Evolutionary conservation across 2,113 vertebrate genomes (phyloP), one percentile per base, ranked within the genome.

Genomic region (Thamnaconus septentrionalis): DNA sequence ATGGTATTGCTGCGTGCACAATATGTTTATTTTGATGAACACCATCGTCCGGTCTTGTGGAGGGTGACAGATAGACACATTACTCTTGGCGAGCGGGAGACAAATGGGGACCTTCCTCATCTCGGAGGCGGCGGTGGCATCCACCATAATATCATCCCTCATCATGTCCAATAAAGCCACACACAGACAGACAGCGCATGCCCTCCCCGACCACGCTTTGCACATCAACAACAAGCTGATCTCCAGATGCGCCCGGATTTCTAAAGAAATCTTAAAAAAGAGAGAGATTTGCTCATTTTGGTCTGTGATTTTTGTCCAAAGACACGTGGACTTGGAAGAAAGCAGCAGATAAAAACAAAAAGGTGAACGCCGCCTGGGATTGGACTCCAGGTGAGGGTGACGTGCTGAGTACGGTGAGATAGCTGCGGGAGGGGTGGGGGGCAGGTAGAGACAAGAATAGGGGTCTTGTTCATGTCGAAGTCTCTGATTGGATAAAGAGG

Each of bases 401-500:
- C 72, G 18, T 66, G 74, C 79, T 42, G 54, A 59, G 70, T 53
- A 80, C 71, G 73, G 75, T 75, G 75, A 60, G 55, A 79, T 78
- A 78, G 76, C 75, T 76, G 75, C 9, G 52, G 76, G 74, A 78
- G 78, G 84, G 70, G 76, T 82, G 74, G 76, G 78, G 84, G 70
- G 78, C 83, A 78, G 68, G 64, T 75, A 78, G 55, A 81, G 72
- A 84, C 79, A 79, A 81, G 84, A 88, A 85, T 79, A 82, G 75
- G 79, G 77, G 82, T 81, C 78, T 78, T 74, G 65, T 81, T 89
- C 81, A 76, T 81, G 79, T 78, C 76, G 80, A 89, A 88, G 82
- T 85, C 87, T 87, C 85, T 85, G 88, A 84, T 88, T 87, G 82
- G 87, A 89, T 87, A 85, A 87, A 88, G 76, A 89, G 80, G 77